Base-by-base conservation (phyloP, 23 tunicate species). In the Halocynthia aurantium region DNA sequence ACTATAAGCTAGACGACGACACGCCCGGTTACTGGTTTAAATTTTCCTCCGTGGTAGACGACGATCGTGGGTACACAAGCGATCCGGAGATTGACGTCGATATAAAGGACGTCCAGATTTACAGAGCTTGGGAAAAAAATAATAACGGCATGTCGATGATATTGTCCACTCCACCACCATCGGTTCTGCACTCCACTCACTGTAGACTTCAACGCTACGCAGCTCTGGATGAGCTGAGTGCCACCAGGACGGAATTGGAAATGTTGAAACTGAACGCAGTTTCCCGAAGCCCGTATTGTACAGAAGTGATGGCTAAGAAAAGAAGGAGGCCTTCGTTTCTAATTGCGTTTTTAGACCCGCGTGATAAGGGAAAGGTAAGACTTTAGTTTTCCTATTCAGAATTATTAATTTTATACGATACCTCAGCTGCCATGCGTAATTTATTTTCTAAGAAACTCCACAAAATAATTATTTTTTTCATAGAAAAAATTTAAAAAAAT, bases 71-170 rank as follows among this genome's bases (percentile, higher is more conserved):
- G 5, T 65, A 65, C 19, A 20, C 10, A 9, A 65, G 70, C 19
- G 70, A 65, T 9, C 70, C 70, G 10, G 70, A 65, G 31, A 20
- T 65, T 65, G 70, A 65, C 70, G 70, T 65, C 10, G 70, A 65
- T 20, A 20, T 65, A 65, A 20, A 10, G 0, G 1, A 15, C 22
- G 70, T 65, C 10, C 70, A 65, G 70, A 31, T 31, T 4, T 31
- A 31, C 44, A 31, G 44, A 31, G 44, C 44, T 31, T 31, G 44
- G 44, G 44, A 31, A 4, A 65, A 65, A 65, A 65, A 11, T 15
- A 8, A 11, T 11, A 10, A 11, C 70, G 6, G 31, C 10, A 65
- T 65, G 6, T 10, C 70, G 0, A 40, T 49, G 10, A 49, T 65
- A 5, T 6, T 65, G 0, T 65, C 70, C 10, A 31, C 44, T 31